phyloP scores from a whole-genome alignment of 1,140 invertebrate species.

The Nasonia giraulti region DNA sequence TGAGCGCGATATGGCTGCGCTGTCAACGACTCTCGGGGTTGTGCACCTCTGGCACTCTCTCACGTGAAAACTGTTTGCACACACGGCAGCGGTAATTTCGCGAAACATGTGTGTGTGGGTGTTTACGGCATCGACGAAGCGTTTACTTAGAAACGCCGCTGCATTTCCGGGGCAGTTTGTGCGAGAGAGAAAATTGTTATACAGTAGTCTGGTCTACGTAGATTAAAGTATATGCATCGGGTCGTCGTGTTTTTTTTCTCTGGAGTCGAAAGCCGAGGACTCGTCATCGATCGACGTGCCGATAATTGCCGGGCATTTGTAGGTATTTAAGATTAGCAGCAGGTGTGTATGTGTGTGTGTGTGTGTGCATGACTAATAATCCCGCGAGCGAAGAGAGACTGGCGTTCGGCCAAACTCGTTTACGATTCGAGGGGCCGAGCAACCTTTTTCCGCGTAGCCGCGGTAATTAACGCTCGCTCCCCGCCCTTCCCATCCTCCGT shows the following conservation, averaged over 20 bases:
- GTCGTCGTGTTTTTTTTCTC: no score
- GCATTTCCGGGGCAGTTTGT: not conserved
- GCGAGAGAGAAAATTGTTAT: not conserved
- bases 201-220: no score
- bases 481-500: not conserved
- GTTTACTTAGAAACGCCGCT: not conserved
- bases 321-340: no score
- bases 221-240: no score
- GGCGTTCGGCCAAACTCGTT: not conserved
- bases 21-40: constrained; percentile 35
- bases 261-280: no score
- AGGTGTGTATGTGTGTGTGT: no score
- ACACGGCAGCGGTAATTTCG: not conserved
- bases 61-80: not conserved
- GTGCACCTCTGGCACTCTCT: not conserved
- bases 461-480: constrained; percentile 24
- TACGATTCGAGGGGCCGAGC: not conserved
- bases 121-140: not conserved
- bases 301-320: no score
- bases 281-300: no score
- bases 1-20: constrained; percentile 17
- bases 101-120: no score
- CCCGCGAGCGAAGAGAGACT: not conserved
- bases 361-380: constrained; percentile 10
- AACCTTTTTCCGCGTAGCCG: not conserved